These are phyloP conservation scores for Lithophane semibrunnea DNA, from an alignment of 2,888 invertebrate species.

Conservation along the genomic window DNA sequence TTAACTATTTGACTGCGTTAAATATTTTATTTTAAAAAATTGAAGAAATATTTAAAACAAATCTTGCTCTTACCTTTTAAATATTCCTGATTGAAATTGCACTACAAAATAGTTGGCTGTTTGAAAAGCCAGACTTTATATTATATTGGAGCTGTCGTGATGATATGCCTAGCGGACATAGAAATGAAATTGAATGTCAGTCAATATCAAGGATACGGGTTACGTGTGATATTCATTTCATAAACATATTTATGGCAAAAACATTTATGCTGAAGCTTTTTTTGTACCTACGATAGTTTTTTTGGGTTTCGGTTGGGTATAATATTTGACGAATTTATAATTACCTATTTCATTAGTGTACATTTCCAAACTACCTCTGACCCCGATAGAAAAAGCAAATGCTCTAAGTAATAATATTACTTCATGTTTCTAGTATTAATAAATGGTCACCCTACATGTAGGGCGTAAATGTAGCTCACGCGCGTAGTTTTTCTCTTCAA, in stretches of 20 bases:
- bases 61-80: not conserved
- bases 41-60: accelerated
- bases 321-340: not conserved
- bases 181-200: conserved; percentile 37
- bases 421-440: not conserved
- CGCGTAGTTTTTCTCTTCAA: conserved; percentile 60
- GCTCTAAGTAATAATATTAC: not conserved
- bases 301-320: too few relatives aligned
- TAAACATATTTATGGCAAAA: not conserved
- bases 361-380: not conserved
- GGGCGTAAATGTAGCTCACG: conserved; percentile 66
- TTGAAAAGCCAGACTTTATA: conserved; percentile 5
- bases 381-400: not conserved
- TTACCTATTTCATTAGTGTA: not conserved
- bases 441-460: conserved; percentile 53
- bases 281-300: too few relatives aligned
- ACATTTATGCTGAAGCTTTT: not conserved
- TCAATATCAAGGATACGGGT: conserved; percentile 12
- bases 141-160: not conserved
- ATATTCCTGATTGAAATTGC: not conserved
- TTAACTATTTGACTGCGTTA: not conserved
- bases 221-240: conserved; percentile 5
- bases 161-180: conserved; percentile 15
- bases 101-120: not conserved
- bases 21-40: not conserved